A percentile compares a stretch with the other conserved stretches of the same genome.
phyloP scores from a whole-genome alignment of 2,113 vertebrate genomes.

The Oreochromis aureus region DNA sequence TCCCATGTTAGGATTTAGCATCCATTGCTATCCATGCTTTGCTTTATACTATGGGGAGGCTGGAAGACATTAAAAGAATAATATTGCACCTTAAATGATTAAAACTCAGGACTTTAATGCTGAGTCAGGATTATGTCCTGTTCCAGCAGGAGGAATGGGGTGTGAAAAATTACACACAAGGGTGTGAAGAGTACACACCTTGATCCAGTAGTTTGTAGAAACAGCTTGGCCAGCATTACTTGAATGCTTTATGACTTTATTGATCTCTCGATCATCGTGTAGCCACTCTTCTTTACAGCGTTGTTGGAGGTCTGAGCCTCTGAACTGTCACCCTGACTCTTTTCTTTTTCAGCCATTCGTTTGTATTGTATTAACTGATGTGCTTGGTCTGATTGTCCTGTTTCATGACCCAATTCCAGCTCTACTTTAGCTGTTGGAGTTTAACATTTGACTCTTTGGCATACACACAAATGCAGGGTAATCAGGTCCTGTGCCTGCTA shows the following conservation, averaged over 20 bases:
- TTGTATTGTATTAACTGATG: neutral
- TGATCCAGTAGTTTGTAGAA: neutral
- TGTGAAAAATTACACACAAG: neutral
- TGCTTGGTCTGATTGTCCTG: neutral
- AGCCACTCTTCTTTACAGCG: accelerated
- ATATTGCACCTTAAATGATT: neutral
- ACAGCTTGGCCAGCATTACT: neutral
- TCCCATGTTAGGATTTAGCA: neutral
- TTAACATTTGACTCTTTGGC: neutral
- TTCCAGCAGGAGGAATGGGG: neutral
- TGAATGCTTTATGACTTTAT: neutral
- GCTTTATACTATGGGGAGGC: neutral
- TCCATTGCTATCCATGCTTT: neutral
- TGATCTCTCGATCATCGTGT: neutral
- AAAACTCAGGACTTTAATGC: neutral
- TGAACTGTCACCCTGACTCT: neutral
- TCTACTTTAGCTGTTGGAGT: neutral
- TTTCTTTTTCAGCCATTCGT: neutral
- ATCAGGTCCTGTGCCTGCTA: neutral
- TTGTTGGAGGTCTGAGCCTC: neutral
- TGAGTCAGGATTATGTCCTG: neutral
- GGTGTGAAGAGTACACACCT: neutral
- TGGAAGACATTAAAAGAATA: neutral
- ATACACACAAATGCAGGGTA: neutral
- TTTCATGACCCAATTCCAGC: neutral